Conservation (phyloP, 2,888 invertebrate species). For the Aleiodes alternator region DNA sequence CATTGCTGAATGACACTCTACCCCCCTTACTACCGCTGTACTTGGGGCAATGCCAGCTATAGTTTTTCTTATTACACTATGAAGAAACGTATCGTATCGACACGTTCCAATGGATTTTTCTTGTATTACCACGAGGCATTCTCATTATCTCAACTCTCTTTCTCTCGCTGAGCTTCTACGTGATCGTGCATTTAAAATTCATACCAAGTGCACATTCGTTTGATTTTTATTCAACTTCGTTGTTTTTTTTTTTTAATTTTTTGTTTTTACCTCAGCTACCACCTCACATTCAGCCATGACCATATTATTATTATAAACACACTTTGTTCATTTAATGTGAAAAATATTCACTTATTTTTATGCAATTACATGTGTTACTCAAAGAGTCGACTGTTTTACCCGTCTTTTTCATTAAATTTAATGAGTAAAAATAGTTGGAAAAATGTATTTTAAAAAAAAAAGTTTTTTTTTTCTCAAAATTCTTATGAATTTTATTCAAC, state of each 20-base stretch:
- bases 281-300: conserved; percentile 10
- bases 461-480: no score
- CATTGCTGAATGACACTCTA: conserved; percentile 44
- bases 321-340: conserved; percentile 14
- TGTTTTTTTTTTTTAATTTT: conserved; percentile 5
- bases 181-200: conserved; percentile 44
- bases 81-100: conserved; percentile 38
- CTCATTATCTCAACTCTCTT: conserved; percentile 38
- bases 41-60: conserved; percentile 36
- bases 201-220: conserved; percentile 5
- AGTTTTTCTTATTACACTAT: conserved; percentile 19
- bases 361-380: conserved; percentile 15
- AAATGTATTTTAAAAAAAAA: no score
- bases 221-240: not conserved
- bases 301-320: conserved; percentile 40
- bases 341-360: conserved; percentile 7
- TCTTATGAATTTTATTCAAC: not conserved
- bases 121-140: conserved; percentile 36
- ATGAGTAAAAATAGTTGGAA: not conserved
- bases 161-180: conserved; percentile 2
- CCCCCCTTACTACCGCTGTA: conserved; percentile 5
- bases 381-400: not conserved
- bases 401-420: conserved; percentile 13
- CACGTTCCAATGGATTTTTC: conserved; percentile 46
- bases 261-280: no score